A percentile compares a stretch with the other conserved stretches of the same genome.
These are phyloP conservation scores for Ophion ventricosus DNA, from an alignment of 2,888 invertebrate genomes.

Conservation along the genomic window DNA sequence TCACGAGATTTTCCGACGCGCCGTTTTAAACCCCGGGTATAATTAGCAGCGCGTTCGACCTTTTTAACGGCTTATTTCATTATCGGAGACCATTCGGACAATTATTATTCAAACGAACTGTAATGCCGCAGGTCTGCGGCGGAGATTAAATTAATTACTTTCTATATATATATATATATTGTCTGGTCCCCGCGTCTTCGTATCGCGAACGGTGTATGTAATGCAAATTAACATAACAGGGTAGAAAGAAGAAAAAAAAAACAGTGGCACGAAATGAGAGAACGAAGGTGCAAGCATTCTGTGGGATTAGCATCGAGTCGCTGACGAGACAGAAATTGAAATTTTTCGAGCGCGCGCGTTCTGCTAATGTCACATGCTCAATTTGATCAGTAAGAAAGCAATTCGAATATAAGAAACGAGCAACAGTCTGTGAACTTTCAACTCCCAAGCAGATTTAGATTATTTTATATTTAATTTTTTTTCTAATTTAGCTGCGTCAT, in stretches of 20 bases:
- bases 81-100: neutral
- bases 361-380: neutral
- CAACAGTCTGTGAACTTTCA: too few species aligned
- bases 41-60: neutral
- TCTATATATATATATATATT: neutral
- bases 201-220: neutral
- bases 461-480: too few species aligned
- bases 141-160: slow-evolving; percentile 5
- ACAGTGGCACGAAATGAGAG: neutral
- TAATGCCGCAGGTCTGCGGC: neutral
- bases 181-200: neutral
- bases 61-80: neutral
- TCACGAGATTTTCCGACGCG: neutral
- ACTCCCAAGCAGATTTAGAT: too few species aligned
- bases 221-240: neutral
- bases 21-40: neutral
- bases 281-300: neutral
- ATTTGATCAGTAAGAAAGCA: neutral
- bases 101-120: slow-evolving; percentile 16
- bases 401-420: neutral
- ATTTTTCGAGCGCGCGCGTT: neutral
- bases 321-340: neutral
- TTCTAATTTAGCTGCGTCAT: too few species aligned
- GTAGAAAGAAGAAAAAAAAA: neutral
- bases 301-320: neutral